Evolutionary conservation across 1,140 invertebrate species (phyloP).

Genomic region (Steinernema feltiae): DNA sequence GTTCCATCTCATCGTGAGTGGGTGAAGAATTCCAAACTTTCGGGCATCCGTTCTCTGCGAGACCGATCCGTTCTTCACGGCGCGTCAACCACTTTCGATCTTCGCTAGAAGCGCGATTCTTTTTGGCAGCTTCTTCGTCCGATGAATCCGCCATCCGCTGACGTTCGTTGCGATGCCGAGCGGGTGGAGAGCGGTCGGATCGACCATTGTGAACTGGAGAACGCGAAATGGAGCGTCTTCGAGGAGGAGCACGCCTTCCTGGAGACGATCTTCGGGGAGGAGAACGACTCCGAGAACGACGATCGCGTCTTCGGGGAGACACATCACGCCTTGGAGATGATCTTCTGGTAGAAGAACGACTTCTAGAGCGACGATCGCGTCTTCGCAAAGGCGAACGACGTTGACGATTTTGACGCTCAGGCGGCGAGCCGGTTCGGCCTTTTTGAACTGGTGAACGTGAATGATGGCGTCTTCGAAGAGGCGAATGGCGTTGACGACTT

Average conservation of each 20-base stretch:
- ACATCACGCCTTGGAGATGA: background rate
- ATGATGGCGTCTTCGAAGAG: too few species aligned
- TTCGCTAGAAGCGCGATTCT: background rate
- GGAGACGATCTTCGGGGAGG: background rate
- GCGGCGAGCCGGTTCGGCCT: too few species aligned
- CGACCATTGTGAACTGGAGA: background rate
- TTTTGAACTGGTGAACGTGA: too few species aligned
- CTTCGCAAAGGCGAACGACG: background rate
- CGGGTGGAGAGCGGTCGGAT: background rate
- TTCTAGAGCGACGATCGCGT: background rate
- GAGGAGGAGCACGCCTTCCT: background rate
- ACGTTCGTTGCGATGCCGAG: background rate
- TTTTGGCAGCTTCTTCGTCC: background rate
- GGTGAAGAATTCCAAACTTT: slow-evolving; percentile 50
- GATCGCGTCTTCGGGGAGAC: background rate
- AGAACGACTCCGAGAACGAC: background rate
- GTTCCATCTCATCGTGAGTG: slow-evolving; percentile 42
- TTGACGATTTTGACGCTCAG: too few species aligned
- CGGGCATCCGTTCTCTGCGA: slow-evolving; percentile 30
- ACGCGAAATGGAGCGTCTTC: background rate
- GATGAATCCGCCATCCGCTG: background rate
- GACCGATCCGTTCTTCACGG: slow-evolving; percentile 36
- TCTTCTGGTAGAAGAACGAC: background rate
- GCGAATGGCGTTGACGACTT: too few species aligned
- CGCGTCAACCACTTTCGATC: slow-evolving; percentile 38